A percentile compares a stretch with the other conserved stretches of the same genome.
phyloP scores from a whole-genome alignment of 1,140 invertebrate species.

The Dryas iulia region DNA sequence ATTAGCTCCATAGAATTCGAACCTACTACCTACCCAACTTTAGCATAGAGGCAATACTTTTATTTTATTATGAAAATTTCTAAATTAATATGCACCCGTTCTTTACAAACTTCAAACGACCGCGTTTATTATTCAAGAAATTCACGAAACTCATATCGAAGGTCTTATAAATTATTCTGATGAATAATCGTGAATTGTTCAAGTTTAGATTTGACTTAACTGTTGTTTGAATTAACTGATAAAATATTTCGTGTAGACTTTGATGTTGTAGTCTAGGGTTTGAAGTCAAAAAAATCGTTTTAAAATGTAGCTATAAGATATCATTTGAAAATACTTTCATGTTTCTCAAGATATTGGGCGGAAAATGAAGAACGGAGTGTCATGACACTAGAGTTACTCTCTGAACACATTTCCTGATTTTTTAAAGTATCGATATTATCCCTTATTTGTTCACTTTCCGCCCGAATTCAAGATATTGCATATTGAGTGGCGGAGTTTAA shows the following conservation, averaged over 20 bases:
- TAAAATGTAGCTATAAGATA: not conserved
- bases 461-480: too few species aligned
- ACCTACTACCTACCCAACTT: too few species aligned
- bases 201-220: not conserved
- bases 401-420: too few species aligned
- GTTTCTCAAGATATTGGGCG: too few species aligned
- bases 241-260: not conserved
- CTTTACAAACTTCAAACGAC: not conserved
- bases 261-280: not conserved
- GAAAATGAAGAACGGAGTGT: too few species aligned
- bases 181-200: constrained; percentile 17
- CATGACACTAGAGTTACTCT: too few species aligned
- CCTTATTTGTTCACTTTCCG: too few species aligned
- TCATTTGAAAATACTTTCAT: too few species aligned
- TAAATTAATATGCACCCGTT: not conserved
- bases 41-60: too few species aligned
- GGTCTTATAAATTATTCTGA: constrained; percentile 14
- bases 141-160: constrained; percentile 5
- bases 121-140: constrained; percentile 7
- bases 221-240: constrained; percentile 10
- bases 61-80: not conserved
- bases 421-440: too few species aligned
- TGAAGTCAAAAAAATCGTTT: not conserved
- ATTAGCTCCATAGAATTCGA: too few species aligned
- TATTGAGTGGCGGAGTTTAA: too few species aligned